phyloP scores from a whole-genome alignment of 2,797 vertebrate species.

The Rhinella marina region DNA sequence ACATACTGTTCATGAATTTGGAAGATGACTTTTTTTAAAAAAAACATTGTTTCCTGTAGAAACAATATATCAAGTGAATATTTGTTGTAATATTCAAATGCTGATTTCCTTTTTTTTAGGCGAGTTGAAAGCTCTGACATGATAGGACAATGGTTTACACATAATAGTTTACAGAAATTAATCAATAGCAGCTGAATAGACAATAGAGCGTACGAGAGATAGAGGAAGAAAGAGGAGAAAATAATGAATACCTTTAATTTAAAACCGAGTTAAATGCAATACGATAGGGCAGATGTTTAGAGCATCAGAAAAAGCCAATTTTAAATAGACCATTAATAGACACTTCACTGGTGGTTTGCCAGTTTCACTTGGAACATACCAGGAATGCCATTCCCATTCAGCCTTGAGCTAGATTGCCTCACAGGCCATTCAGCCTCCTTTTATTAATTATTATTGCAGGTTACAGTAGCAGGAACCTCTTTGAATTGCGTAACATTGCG shows the following conservation, averaged over 20 bases:
- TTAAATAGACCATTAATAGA: constrained; percentile 63
- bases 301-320: constrained; percentile 33
- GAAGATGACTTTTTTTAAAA: too few species aligned
- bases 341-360: constrained; percentile 56
- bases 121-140: too few species aligned
- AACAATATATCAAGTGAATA: too few species aligned
- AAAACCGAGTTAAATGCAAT: constrained; percentile 5
- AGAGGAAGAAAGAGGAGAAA: neutral
- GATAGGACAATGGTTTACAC: too few species aligned
- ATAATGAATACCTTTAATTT: neutral
- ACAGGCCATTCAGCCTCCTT: constrained; percentile 60
- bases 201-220: too few species aligned
- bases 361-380: constrained; percentile 63
- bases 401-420: constrained; percentile 52
- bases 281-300: constrained; percentile 45
- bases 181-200: too few species aligned
- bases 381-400: constrained; percentile 57
- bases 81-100: too few species aligned
- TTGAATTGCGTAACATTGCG: constrained; percentile 38
- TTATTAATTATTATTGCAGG: constrained; percentile 63
- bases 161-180: too few species aligned
- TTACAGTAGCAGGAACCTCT: constrained; percentile 48
- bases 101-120: too few species aligned
- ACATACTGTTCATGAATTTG: too few species aligned
- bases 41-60: too few species aligned